Evolutionary conservation across 2,113 vertebrate genomes (phyloP), one percentile per base, ranked within the genome.

Genomic region (Hystrix cristata): DNA sequence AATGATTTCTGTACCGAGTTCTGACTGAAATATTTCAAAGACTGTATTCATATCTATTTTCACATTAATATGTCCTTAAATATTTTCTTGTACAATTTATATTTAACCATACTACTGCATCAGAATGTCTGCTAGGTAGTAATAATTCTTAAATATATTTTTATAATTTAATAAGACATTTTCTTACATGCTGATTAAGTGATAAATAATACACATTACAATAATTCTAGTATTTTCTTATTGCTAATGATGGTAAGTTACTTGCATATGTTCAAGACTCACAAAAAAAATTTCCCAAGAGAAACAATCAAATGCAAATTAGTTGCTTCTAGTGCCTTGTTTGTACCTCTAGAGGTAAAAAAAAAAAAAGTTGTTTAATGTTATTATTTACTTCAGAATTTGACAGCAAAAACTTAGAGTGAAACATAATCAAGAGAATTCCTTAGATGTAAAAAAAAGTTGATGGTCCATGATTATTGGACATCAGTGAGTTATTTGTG

Each of bases 341-440:
- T 96, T 93, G 62, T 88, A 97, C 84, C 93, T 81, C 48, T 19
- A 89, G 59, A 25, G 1, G 7, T 95, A 72, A 76, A 64, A 19
- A 38, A 81, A 91, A 97, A 76, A 64, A 19, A 38, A 81, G 90
- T 97, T 91, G 18, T 83, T 96, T 95, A 96, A 95, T 93, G 65
- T 94, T 90, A 76, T 89, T 87, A 96, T 94, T 94, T 94, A 55
- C 65, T 92, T 43, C 53, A 79, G 18, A 97, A 87, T 96, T 94
- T 98, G 85, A 96, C n/a, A 95, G 87, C 23, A 98, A 88, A 98
- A 95, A 90, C 95, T 97, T 55, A 94, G 72, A 80, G 55, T 94
- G 23, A 95, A 87, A 82, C 27, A 76, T 83, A 96, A 96, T 96
- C 97, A 94, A 90, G 48, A 29, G 1, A 78, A 93, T 94, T 93